Evolutionary conservation across 2,888 invertebrate genomes (phyloP), one percentile per base, ranked within the genome.

Genomic region (Plagodis pulveraria): DNA sequence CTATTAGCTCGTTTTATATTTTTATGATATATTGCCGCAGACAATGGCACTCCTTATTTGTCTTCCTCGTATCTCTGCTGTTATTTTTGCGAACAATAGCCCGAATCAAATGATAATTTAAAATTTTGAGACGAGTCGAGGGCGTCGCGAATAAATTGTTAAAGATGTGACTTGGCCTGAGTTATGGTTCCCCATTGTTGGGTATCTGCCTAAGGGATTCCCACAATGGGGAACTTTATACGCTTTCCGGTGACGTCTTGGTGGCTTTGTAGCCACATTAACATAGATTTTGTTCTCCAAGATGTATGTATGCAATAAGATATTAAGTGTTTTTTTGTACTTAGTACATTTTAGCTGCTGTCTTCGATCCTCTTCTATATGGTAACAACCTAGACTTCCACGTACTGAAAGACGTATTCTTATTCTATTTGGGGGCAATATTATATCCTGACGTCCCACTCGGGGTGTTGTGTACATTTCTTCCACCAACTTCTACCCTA

Each of bases 101-200:
- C 69, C 54, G 71, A 83, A 84, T 85, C 84, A 85, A 86, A 85
- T 84, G 83, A 82, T 83, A 77, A 86, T 86, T 86, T 86, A 77
- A 85, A 84, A 83, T 84, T 83, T 77, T 22, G 43, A 58, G 66
- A 57, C 58, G 62, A 58, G 35, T 50, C n/a, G 44, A 32, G 41
- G 61, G 58, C 52, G 62, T 50, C 51, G 61, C 56, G 71, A 78
- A 80, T 81, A 79, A 81, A 82, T 82, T 78, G 80, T 83, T 77
- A 74, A 73, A 80, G 79, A 79, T 78, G 77, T 69, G 75, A 73
- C 74, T 75, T 62, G 60, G 62, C 58, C 56, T 77, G 80, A 79
- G 73, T 79, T 76, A 80, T 73, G 70, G 73, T 12, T 44, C 32
- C 51, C 55, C 60, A 67, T 62, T 62, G 62, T 62, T 48, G 38